phyloP scores from a whole-genome alignment of 2,113 vertebrate species.

The Onychorhynchus coronatus region DNA sequence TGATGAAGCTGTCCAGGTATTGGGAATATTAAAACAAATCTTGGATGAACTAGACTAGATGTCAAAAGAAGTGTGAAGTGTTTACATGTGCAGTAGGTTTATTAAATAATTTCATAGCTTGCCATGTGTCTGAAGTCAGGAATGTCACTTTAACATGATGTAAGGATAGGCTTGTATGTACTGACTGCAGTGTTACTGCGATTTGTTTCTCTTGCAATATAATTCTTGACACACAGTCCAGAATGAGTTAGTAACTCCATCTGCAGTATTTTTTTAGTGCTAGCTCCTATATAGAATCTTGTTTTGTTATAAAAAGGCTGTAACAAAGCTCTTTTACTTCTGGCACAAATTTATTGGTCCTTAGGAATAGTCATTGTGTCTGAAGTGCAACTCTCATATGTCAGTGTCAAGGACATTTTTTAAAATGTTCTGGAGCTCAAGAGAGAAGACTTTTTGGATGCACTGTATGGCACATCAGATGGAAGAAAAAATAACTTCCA shows the following conservation, averaged over 20 bases:
- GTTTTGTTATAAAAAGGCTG: background rate
- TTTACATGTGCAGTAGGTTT: background rate
- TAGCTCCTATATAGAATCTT: background rate
- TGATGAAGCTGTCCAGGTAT: background rate
- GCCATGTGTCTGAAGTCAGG: background rate
- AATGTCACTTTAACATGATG: background rate
- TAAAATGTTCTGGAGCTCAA: background rate
- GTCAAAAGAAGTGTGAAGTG: background rate
- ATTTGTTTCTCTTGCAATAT: background rate
- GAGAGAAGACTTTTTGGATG: background rate
- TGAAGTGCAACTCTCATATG: background rate
- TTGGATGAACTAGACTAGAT: background rate
- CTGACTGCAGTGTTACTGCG: background rate
- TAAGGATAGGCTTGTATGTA: background rate
- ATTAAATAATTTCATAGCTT: background rate
- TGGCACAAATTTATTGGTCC: background rate
- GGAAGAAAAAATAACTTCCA: background rate
- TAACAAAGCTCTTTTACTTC: background rate
- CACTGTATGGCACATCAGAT: background rate
- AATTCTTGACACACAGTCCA: background rate
- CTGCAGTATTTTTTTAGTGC: background rate
- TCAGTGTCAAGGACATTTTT: background rate
- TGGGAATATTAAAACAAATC: background rate
- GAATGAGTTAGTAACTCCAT: background rate
- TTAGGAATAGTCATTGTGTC: background rate